Base-by-base conservation (phyloP, 64 coral and sea anemone genomes). In the Dendrophyllia cribrosa region DNA sequence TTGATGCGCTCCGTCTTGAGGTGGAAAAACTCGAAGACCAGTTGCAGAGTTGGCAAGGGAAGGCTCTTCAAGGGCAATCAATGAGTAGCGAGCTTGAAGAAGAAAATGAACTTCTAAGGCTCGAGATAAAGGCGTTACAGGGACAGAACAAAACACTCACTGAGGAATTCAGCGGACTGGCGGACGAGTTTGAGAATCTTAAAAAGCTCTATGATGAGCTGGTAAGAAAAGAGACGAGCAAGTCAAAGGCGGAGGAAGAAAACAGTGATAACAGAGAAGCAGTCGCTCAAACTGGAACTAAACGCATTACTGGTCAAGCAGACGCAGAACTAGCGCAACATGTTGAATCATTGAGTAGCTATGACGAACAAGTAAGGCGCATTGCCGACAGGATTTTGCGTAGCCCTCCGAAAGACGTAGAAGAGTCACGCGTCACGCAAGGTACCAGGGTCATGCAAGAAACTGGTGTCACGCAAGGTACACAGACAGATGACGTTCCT, bases 341-440 rank as follows among this genome's bases (percentile, higher is more conserved):
- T 74, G 92, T 88, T 52, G 93, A 94, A 84, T 92, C 91, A 6
- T 75, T 97, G 48, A 82, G 90, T 58, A 93, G 89, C 75, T 97
- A 97, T 48, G 95, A 97, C 88, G 87, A 81, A 67, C 95, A 97
- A 88, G 90, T 97, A 1, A 94, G 86, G 26, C 91, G 90, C 12
- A 97, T 97, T n/a, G 95, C 95, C 43, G 73, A 97, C 25, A 90
- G 86, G 51, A 90, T 97, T 76, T 72, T 97, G 20, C 58, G 71
- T n/a, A 97, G 95, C 74, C 69, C 95, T 48, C 43, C 88, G 6
- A 86, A 87, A 80, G 68, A 82, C 5, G 43, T 19, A 0, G 87
- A 61, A 25, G 61, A 82, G 11, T 58, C 77, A 43, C 15, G 66
- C 4, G 63, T 48, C 7, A 74, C 52, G 3, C 66, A 53, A 20